phyloP scores from a whole-genome alignment of 2,113 vertebrate species.

The Atrichornis clamosus region DNA sequence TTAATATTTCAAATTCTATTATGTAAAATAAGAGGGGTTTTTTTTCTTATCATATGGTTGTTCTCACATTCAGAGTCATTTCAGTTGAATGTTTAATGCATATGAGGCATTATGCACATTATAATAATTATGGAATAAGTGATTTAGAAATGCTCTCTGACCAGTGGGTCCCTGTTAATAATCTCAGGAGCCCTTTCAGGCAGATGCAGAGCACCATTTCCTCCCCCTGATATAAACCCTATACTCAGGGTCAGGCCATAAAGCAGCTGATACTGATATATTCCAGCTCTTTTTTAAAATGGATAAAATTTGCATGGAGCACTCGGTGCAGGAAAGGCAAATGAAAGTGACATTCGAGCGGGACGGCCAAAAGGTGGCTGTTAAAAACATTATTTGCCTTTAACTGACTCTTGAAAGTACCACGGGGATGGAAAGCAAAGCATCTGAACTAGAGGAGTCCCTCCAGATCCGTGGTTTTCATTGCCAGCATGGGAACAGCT shows the following conservation, averaged over 20 bases:
- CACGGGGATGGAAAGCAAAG: not conserved
- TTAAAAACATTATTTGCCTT: not conserved
- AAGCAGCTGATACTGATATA: not conserved
- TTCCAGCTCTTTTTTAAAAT: not conserved
- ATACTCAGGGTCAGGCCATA: not conserved
- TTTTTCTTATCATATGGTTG: constrained; percentile 3
- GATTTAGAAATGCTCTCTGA: not conserved
- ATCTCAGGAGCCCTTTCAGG: not conserved
- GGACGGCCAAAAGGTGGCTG: not conserved
- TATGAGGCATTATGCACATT: not conserved
- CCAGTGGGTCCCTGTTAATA: not conserved
- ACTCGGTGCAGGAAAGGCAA: not conserved
- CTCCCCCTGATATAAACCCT: not conserved
- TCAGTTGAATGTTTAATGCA: not conserved
- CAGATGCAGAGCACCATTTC: not conserved
- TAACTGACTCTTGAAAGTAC: not conserved
- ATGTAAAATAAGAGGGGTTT: constrained; percentile 31
- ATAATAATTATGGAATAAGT: constrained; percentile 63
- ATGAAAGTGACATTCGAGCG: not conserved
- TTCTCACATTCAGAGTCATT: not conserved
- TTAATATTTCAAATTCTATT: not conserved
- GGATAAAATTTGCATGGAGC: not conserved
- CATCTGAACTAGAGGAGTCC: not conserved
- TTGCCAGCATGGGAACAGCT: not conserved
- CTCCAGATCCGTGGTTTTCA: fast-evolving